Base-by-base conservation (phyloP, 2,113 vertebrate genomes). In the Xenopus borealis region DNA sequence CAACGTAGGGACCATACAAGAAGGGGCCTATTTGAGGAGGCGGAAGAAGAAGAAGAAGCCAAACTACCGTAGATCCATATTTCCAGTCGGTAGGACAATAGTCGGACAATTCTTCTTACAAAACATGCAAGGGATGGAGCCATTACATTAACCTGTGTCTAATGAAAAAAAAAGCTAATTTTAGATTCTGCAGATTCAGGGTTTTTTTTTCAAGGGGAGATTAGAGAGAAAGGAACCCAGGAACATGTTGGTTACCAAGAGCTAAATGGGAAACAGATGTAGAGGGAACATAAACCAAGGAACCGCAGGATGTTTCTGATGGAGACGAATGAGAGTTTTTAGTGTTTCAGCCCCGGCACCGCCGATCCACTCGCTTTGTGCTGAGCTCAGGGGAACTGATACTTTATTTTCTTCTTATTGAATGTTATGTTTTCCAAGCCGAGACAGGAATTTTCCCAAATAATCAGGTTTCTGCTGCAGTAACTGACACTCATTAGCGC, bases 191-290 rank as follows among this genome's bases (percentile, higher is more conserved):
- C 59, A 2, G 23, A 63, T n/a, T 63, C 70, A 72, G 59, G 19
- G 8, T 72, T 72, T 72, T 27, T n/a, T 63, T 50, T 62, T 27
- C 23, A 71, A 62, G 18, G 30, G 66, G 58, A 27, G 17, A n/a
- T n/a, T 16, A n/a, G 17, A 33, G 27, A 11, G 23, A 66, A 7
- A 64, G 13, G 46, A 67, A 47, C 19, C 45, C 53, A 33, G 47
- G 66, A 69, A 62, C 62, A 62, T 75, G 27, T 62, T 50, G 3
- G 58, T 55, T 33, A 52, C 59, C 65, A 10, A 53, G 53, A 50
- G 44, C 18, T 16, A 77, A 69, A 77, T 77, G 27, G 58, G 44
- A 77, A 77, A n/a, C 74, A 77, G 67, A 77, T 77, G 74, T 50
- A 45, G 58, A 10, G 30, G 19, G 46, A 52, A 52, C 66, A 63